phyloP scores from a whole-genome alignment of 1,140 invertebrate species.

The Elymnias hypermnestra region DNA sequence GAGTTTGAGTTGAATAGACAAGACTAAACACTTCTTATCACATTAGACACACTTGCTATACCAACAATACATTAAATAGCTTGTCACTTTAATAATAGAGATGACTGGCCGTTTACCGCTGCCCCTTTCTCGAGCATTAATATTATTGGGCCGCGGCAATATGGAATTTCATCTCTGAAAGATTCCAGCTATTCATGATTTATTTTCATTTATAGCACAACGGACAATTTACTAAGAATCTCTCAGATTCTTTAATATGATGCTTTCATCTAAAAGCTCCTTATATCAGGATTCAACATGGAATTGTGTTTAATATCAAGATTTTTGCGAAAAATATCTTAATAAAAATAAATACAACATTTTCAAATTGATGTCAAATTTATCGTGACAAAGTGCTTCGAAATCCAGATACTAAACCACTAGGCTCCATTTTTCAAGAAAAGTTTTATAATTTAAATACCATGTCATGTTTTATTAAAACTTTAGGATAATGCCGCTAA shows the following conservation, averaged over 20 bases:
- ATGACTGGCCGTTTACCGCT: conserved; percentile 6
- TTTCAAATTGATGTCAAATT: no score
- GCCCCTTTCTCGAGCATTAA: conserved; percentile 7
- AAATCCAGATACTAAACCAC: no score
- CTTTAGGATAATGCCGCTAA: no score
- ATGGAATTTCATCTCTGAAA: conserved; percentile 30
- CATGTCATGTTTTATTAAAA: no score
- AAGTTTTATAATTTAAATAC: no score
- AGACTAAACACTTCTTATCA: no score
- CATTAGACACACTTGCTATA: background rate
- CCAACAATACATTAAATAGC: conserved; percentile 7
- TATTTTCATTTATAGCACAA: conserved; percentile 30
- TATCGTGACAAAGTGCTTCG: no score
- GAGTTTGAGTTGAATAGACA: no score
- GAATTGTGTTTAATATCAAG: background rate
- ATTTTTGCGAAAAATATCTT: no score
- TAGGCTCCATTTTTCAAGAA: no score
- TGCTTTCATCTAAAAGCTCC: conserved; percentile 1
- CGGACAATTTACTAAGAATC: conserved; percentile 26
- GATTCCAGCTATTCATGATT: conserved; percentile 27
- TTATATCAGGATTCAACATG: background rate
- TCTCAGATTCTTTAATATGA: conserved; percentile 14
- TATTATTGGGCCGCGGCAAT: conserved; percentile 23
- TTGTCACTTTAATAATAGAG: conserved; percentile 19
- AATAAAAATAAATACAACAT: no score